Conservation (phyloP, 2,888 invertebrate genomes). For the Pinctada fucata region DNA sequence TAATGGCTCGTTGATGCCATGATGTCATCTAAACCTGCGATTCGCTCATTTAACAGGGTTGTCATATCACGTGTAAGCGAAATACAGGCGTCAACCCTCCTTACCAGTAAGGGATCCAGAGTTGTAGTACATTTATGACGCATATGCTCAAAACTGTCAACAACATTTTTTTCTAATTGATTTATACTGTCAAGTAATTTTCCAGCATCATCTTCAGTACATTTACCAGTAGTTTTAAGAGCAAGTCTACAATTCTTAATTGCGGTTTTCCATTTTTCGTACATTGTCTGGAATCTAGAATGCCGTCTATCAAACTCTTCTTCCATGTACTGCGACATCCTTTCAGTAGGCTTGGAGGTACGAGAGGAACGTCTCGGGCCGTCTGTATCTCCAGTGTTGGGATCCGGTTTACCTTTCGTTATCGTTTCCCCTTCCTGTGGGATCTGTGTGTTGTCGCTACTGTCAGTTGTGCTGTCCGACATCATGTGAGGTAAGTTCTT, state of each 20-base stretch:
- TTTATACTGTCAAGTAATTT: background rate
- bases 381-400: too few species aligned
- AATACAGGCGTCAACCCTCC: slow-evolving; percentile 2
- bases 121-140: background rate
- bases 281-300: background rate
- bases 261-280: slow-evolving; percentile 5
- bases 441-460: too few species aligned
- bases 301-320: slow-evolving; percentile 10
- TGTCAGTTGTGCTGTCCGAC: too few species aligned
- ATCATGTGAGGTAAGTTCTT: too few species aligned
- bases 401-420: too few species aligned
- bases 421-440: too few species aligned
- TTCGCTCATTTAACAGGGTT: background rate
- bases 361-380: too few species aligned
- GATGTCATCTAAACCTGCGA: background rate
- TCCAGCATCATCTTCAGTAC: background rate
- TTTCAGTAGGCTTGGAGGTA: too few species aligned
- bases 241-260: slow-evolving; percentile 7
- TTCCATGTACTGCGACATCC: slow-evolving; percentile 5
- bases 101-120: too few species aligned
- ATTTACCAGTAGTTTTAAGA: background rate
- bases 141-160: background rate
- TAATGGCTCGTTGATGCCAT: background rate
- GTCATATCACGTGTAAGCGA: background rate
- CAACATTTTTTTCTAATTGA: too few species aligned